Conservation (phyloP, 2,888 invertebrate genomes). For the Dastarcus helophoroides region DNA sequence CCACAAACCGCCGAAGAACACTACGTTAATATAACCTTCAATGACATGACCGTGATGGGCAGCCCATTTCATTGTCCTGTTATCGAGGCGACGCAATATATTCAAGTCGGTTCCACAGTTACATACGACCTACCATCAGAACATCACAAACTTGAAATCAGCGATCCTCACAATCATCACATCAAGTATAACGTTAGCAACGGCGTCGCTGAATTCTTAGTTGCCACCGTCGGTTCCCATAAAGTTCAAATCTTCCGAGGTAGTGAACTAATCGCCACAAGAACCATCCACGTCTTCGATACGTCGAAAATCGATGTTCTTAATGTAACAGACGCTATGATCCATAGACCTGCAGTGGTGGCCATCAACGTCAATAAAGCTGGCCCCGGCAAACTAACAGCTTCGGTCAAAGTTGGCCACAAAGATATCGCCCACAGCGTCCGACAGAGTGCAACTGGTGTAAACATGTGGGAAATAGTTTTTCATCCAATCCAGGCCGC, state of each 20-base stretch:
- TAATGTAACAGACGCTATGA: slow-evolving; percentile 52
- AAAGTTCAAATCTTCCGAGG: slow-evolving; percentile 22
- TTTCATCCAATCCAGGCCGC: slow-evolving; percentile 83
- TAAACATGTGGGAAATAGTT: slow-evolving; percentile 67
- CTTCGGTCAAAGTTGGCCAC: slow-evolving; percentile 70
- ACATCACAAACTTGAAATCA: slow-evolving; percentile 53
- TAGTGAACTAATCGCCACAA: slow-evolving; percentile 30
- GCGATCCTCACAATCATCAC: slow-evolving; percentile 50
- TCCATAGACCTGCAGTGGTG: slow-evolving; percentile 71
- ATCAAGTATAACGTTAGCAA: slow-evolving; percentile 34
- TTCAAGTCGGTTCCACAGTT: slow-evolving; percentile 54
- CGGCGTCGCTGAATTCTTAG: slow-evolving; percentile 37
- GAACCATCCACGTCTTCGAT: slow-evolving; percentile 60
- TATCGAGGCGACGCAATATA: slow-evolving; percentile 56
- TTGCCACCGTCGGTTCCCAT: slow-evolving; percentile 47
- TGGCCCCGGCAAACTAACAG: slow-evolving; percentile 74
- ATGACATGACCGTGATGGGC: slow-evolving; percentile 82
- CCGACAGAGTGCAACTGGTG: slow-evolving; percentile 55
- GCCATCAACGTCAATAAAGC: slow-evolving; percentile 53
- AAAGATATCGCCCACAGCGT: slow-evolving; percentile 73
- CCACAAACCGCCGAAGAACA: slow-evolving; percentile 84
- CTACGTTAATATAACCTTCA: slow-evolving; percentile 88
- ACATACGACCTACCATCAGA: slow-evolving; percentile 47
- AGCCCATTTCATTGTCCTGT: slow-evolving; percentile 76
- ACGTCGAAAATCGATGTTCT: slow-evolving; percentile 41